A percentile compares a stretch with the other conserved stretches of the same genome.
Evolutionary conservation across 2,888 invertebrate species (phyloP).

Genomic region (Elegia similella): DNA sequence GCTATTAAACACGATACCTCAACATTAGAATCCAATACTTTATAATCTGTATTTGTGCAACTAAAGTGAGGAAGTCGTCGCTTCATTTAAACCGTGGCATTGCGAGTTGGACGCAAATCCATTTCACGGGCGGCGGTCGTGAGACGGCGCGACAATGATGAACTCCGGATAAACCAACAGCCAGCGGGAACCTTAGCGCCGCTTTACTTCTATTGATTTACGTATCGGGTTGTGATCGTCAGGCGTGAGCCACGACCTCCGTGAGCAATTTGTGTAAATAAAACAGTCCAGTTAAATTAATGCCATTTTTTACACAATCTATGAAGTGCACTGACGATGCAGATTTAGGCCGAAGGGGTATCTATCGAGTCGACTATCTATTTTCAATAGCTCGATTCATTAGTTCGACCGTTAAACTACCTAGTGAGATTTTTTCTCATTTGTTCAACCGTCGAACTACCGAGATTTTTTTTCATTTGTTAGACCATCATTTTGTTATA

Average conservation of each 20-base stretch:
- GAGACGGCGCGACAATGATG: conserved; percentile 10
- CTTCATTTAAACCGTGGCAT: conserved; percentile 4
- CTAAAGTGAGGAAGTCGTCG: conserved; percentile 1
- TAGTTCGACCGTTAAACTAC: too few relatives aligned
- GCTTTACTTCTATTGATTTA: conserved; percentile 35
- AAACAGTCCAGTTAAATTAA: conserved; percentile 3
- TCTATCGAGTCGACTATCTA: too few relatives aligned
- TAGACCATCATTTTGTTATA: too few relatives aligned
- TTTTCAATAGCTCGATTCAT: too few relatives aligned
- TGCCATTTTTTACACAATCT: not conserved
- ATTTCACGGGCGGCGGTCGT: conserved; percentile 24
- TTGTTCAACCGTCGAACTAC: too few relatives aligned
- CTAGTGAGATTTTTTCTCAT: too few relatives aligned
- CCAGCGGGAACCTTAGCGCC: conserved; percentile 26
- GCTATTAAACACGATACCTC: too few relatives aligned
- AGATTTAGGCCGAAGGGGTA: too few relatives aligned
- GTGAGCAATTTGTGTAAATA: conserved; percentile 29
- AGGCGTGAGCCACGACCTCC: conserved; percentile 44
- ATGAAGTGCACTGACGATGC: not conserved
- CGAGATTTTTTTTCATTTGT: too few relatives aligned
- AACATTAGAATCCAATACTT: not conserved
- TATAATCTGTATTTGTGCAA: not conserved
- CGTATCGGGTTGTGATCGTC: conserved; percentile 31
- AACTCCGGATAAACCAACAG: conserved; percentile 10
- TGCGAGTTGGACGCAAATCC: conserved; percentile 13